A percentile compares a stretch with the other conserved stretches of the same genome.
Evolutionary conservation across 2,113 vertebrate genomes (phyloP).

Genomic region (Pangasianodon gigas): DNA sequence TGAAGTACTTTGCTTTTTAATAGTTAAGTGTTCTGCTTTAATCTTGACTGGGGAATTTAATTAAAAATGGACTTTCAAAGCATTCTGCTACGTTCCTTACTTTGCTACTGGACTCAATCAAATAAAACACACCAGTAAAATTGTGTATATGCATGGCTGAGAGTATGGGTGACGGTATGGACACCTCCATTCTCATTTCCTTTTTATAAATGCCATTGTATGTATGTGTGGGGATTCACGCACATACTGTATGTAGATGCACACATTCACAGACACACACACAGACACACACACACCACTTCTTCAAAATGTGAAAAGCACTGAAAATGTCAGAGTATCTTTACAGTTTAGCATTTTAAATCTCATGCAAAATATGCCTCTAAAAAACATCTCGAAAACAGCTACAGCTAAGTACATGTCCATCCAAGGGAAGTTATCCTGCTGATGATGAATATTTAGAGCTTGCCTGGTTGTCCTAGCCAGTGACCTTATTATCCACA

Average conservation of each 20-base stretch:
- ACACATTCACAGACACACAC: neutral
- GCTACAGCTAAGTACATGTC: neutral
- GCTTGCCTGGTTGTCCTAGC: neutral
- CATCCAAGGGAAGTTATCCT: neutral
- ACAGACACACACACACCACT: too few relatives aligned
- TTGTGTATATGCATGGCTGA: neutral
- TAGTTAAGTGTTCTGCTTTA: neutral
- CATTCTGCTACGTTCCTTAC: neutral
- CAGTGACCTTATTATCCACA: constrained; percentile 16
- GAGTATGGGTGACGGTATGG: neutral
- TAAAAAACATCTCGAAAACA: too few relatives aligned
- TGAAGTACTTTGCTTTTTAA: neutral
- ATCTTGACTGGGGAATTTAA: neutral
- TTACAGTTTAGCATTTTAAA: neutral
- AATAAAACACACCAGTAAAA: neutral
- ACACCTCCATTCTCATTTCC: neutral
- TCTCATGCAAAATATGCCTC: neutral
- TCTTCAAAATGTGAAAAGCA: neutral
- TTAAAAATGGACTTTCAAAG: neutral
- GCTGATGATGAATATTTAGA: neutral
- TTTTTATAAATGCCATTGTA: neutral
- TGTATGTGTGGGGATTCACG: neutral
- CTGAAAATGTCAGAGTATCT: neutral
- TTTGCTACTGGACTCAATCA: neutral
- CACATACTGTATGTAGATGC: neutral